A percentile compares a stretch with the other conserved stretches of the same genome.
These are phyloP conservation scores for Athene cunicularia DNA, from an alignment of 2,113 vertebrate species.

Conservation along the genomic window DNA sequence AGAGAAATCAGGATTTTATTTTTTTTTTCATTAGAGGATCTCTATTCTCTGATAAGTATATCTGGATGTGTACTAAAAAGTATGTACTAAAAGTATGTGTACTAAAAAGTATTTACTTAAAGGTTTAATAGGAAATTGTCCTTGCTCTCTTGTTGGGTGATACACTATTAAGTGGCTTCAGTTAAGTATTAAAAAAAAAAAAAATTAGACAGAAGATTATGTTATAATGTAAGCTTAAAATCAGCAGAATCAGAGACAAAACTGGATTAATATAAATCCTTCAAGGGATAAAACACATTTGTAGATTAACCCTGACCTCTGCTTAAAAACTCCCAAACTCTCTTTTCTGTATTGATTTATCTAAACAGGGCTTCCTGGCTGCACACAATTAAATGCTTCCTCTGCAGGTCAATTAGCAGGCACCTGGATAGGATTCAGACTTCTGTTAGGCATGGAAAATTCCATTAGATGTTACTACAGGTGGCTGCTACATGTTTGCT, in stretches of 20 bases:
- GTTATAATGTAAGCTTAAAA: conserved; percentile 25
- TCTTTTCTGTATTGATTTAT: conserved; percentile 54
- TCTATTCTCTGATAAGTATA: not conserved
- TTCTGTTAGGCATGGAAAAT: conserved; percentile 14
- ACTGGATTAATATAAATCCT: conserved; percentile 55
- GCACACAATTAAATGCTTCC: conserved; percentile 31
- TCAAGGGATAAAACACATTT: conserved; percentile 52
- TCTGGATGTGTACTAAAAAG: not conserved
- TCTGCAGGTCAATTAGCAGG: conserved; percentile 34
- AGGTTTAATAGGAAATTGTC: conserved; percentile 9
- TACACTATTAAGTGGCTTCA: not conserved
- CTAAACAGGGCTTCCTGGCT: conserved; percentile 35
- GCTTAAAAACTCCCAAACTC: conserved; percentile 11
- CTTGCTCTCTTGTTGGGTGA: not conserved
- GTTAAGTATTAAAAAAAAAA: not conserved
- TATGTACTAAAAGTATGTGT: not conserved
- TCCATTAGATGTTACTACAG: not conserved
- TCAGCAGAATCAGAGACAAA: conserved; percentile 27
- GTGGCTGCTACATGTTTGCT: not conserved
- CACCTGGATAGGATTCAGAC: not conserved
- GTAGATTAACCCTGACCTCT: conserved; percentile 42
- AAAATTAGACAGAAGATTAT: not conserved
- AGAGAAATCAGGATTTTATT: not conserved
- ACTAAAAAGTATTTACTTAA: not conserved
- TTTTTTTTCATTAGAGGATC: not conserved